A percentile compares a stretch with the other conserved stretches of the same genome.
Conservation (phyloP, 2,797 vertebrate genomes). For the Benthosema pterotum region DNA sequence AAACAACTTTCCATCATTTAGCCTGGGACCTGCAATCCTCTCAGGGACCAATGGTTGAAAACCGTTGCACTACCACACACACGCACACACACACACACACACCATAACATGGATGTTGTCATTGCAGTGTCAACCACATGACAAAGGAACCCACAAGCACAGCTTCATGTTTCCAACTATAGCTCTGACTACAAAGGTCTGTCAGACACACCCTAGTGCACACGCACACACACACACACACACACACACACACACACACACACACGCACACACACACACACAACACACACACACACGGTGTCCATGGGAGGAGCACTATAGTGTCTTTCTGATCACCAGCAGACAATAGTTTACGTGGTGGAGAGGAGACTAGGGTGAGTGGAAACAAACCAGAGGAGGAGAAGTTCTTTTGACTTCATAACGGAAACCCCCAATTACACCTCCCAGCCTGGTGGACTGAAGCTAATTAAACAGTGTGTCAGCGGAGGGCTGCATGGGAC, state of each 20-base stretch:
- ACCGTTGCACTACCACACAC: too few relatives aligned
- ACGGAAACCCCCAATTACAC: constrained; percentile 36
- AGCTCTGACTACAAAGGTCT: constrained; percentile 37
- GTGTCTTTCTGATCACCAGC: constrained; percentile 17
- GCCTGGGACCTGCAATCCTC: too few relatives aligned
- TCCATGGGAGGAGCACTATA: background rate
- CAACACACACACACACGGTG: constrained; percentile 17
- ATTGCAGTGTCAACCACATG: too few relatives aligned
- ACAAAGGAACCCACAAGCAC: constrained; percentile 21
- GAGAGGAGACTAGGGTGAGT: too few relatives aligned
- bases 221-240: background rate
- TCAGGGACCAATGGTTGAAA: too few relatives aligned
- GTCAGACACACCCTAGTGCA: constrained; percentile 33
- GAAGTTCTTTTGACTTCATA: constrained; percentile 23
- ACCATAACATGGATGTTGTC: too few relatives aligned
- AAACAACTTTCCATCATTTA: too few relatives aligned
- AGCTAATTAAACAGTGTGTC: constrained; percentile 57
- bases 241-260: constrained; percentile 41
- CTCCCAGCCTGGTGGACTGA: constrained; percentile 7
- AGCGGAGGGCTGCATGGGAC: constrained; percentile 40
- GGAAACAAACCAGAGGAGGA: constrained; percentile 7
- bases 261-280: background rate
- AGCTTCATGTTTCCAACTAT: constrained; percentile 35
- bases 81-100: too few relatives aligned
- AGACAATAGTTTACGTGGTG: constrained; percentile 42